Evolutionary conservation across 2,113 vertebrate genomes (phyloP).

Genomic region (Ammodytes dubius): DNA sequence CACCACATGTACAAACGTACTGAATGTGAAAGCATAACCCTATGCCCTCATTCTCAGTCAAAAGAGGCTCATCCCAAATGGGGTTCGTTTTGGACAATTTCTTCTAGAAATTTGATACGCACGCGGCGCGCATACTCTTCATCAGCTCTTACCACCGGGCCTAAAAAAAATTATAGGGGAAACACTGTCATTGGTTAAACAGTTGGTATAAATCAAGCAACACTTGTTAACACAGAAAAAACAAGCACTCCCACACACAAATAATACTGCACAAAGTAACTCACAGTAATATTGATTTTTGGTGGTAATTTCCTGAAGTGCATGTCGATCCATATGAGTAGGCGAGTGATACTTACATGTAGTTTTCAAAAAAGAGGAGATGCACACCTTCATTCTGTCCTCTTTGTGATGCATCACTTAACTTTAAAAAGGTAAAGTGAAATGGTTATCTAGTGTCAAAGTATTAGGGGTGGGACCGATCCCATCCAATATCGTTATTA

Average conservation of each 20-base stretch:
- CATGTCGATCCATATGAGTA: conserved; percentile 50
- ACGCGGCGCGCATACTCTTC: too few species aligned
- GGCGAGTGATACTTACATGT: conserved; percentile 51
- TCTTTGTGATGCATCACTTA: neutral
- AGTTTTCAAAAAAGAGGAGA: conserved; percentile 54
- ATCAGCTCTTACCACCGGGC: too few species aligned
- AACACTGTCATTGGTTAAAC: neutral
- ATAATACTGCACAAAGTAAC: conserved; percentile 19
- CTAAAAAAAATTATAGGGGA: too few species aligned
- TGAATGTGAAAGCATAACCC: too few species aligned
- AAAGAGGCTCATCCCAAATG: too few species aligned
- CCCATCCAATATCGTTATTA: too few species aligned
- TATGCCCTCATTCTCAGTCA: too few species aligned
- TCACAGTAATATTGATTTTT: conserved; percentile 70
- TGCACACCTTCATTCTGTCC: conserved; percentile 25
- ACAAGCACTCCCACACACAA: conserved; percentile 10
- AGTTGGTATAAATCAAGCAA: neutral
- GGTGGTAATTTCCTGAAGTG: conserved; percentile 53
- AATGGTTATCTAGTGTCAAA: neutral
- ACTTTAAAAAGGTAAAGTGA: neutral
- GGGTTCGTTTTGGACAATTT: too few species aligned
- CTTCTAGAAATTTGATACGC: too few species aligned
- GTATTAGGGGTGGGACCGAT: too few species aligned
- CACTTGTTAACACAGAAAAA: conserved; percentile 1
- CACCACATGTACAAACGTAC: too few species aligned